These are phyloP conservation scores for Neocrepidodera transversa DNA, from an alignment of 2,888 invertebrate genomes.

Conservation along the genomic window DNA sequence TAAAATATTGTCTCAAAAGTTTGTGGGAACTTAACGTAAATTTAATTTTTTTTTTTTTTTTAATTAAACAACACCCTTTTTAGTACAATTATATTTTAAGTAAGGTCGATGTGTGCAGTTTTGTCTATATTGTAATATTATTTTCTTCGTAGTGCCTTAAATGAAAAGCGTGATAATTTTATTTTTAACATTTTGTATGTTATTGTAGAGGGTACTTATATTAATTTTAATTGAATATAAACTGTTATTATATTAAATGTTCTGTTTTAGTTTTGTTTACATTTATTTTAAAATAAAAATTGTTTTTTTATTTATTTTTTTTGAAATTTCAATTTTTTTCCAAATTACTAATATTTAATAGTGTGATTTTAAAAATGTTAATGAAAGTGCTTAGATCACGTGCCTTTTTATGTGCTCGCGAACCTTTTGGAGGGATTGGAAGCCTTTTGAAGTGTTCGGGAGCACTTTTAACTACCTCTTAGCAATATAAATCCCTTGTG, in stretches of 20 bases:
- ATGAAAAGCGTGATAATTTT: constrained; percentile 42
- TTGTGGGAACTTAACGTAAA: not conserved
- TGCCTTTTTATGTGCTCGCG: too few relatives aligned
- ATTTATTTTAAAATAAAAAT: constrained; percentile 37
- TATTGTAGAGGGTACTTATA: constrained; percentile 42
- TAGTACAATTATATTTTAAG: constrained; percentile 18
- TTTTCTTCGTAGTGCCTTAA: constrained; percentile 46
- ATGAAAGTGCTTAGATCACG: too few relatives aligned
- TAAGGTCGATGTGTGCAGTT: constrained; percentile 13
- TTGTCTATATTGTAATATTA: constrained; percentile 32
- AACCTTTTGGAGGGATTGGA: too few relatives aligned
- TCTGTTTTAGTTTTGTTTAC: constrained; percentile 40
- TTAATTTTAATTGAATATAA: constrained; percentile 32
- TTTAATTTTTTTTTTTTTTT: not conserved
- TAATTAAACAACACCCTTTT: not conserved
- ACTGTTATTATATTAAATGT: constrained; percentile 38
- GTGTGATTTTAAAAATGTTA: too few relatives aligned
- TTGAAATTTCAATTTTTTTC: too few relatives aligned
- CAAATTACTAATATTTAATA: too few relatives aligned
- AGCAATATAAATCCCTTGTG: too few relatives aligned
- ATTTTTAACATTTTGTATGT: constrained; percentile 19
- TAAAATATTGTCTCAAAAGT: not conserved
- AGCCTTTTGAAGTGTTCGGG: too few relatives aligned
- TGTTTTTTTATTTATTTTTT: constrained; percentile 36
- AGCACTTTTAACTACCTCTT: too few relatives aligned